Conservation (phyloP, 2,797 vertebrate genomes). For the Hippoglossus hippoglossus region DNA sequence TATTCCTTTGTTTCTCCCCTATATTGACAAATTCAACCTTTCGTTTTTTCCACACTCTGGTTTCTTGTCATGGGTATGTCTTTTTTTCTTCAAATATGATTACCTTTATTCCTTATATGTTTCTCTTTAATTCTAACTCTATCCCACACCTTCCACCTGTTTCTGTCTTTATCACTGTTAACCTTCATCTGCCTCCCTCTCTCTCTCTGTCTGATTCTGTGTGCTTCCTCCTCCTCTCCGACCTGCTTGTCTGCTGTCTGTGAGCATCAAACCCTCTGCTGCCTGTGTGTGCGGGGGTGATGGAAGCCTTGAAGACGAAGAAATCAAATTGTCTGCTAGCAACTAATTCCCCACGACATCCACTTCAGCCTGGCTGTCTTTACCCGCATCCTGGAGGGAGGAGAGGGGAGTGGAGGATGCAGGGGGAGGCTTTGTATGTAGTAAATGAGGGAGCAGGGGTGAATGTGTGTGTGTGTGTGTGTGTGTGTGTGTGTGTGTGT, state of each 20-base stretch:
- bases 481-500: slow-evolving; percentile 25
- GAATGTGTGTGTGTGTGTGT: slow-evolving; percentile 20
- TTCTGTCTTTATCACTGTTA: slow-evolving; percentile 11
- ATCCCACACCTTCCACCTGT: not conserved
- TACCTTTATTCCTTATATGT: not conserved
- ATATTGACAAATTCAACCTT: slow-evolving; percentile 41
- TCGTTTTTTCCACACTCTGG: not conserved
- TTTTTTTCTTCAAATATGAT: slow-evolving; percentile 13
- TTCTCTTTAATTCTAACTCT: slow-evolving; percentile 10
- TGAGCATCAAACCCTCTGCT: slow-evolving; percentile 35
- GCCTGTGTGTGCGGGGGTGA: slow-evolving; percentile 29
- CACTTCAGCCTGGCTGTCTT: slow-evolving; percentile 73
- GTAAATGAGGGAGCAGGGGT: slow-evolving; percentile 43
- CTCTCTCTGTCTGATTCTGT: slow-evolving; percentile 29
- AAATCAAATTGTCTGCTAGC: slow-evolving; percentile 83
- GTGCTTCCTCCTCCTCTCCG: slow-evolving; percentile 24
- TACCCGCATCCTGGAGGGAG: slow-evolving; percentile 66
- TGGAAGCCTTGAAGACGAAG: slow-evolving; percentile 71
- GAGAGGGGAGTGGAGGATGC: slow-evolving; percentile 24
- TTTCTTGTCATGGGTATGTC: slow-evolving; percentile 18
- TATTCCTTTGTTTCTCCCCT: slow-evolving; percentile 49
- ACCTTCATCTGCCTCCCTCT: slow-evolving; percentile 10
- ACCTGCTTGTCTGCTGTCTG: slow-evolving; percentile 35
- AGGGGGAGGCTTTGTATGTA: slow-evolving; percentile 36
- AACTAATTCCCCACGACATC: slow-evolving; percentile 81